phyloP scores from a whole-genome alignment of 2,888 invertebrate genomes.

The Pristionchus mayeri region DNA sequence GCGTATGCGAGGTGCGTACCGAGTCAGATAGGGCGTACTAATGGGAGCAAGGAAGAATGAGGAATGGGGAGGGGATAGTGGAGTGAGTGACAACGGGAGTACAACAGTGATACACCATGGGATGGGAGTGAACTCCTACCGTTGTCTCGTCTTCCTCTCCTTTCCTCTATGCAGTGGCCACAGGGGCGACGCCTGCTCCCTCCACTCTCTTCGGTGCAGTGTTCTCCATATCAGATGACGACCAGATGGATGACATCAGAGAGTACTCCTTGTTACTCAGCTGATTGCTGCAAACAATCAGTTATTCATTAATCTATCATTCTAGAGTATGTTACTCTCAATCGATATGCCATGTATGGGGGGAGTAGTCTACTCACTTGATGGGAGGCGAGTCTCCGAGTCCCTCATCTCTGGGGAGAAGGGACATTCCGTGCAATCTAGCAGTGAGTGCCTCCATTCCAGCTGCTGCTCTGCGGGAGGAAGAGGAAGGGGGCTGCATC shows the following conservation, averaged over 20 bases:
- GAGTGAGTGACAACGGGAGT: background rate
- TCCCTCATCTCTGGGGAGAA: conserved; percentile 60
- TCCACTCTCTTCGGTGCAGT: background rate
- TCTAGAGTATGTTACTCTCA: background rate
- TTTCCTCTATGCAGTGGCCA: background rate
- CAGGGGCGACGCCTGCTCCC: background rate
- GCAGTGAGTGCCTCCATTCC: background rate
- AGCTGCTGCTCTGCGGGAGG: background rate
- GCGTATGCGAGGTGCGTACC: background rate
- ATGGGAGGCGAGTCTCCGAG: conserved; percentile 67
- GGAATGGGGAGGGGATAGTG: background rate
- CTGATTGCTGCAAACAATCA: background rate
- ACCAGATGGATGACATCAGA: conserved; percentile 48
- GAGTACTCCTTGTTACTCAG: conserved; percentile 34
- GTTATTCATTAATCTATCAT: background rate
- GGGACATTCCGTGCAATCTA: background rate
- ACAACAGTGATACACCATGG: background rate
- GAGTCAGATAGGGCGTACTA: too few species aligned
- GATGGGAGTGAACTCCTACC: background rate
- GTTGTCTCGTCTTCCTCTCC: background rate
- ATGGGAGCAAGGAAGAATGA: too few species aligned
- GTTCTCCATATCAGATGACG: conserved; percentile 31
- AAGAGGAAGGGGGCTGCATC: background rate
- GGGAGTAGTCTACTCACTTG: conserved; percentile 56
- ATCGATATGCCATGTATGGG: too few species aligned